Percentiles rank a stretch among this genome's conserved stretches.
phyloP scores from a whole-genome alignment of 2,888 invertebrate genomes.

The Leptopilina drosophilae region DNA sequence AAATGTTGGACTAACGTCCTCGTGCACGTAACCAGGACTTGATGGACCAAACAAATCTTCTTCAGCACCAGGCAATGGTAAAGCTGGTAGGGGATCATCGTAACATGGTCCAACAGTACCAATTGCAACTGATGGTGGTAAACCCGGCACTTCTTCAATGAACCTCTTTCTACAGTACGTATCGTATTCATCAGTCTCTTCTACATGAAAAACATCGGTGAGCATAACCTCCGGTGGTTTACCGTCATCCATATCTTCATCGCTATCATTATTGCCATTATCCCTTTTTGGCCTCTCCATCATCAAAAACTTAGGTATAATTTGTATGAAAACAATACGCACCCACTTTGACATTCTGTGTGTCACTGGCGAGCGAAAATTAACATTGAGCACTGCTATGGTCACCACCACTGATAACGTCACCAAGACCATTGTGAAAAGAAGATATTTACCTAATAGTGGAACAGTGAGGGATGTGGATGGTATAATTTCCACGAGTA shows the following conservation, averaged over 20 bases:
- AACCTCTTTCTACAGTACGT: conserved; percentile 81
- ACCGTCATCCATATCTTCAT: conserved; percentile 62
- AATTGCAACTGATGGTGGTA: conserved; percentile 80
- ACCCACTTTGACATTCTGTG: conserved; percentile 96
- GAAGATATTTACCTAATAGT: conserved; percentile 92
- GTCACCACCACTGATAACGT: conserved; percentile 95
- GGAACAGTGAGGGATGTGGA: conserved; percentile 96
- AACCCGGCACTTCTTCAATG: conserved; percentile 83
- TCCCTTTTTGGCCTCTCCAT: conserved; percentile 93
- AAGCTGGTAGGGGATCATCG: conserved; percentile 84
- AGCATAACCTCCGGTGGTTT: conserved; percentile 82
- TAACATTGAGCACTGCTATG: conserved; percentile 95
- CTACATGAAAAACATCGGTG: conserved; percentile 87
- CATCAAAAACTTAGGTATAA: conserved; percentile 90
- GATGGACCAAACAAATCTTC: conserved; percentile 90
- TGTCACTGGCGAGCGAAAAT: conserved; percentile 94
- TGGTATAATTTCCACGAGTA: conserved; percentile 95
- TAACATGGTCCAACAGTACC: conserved; percentile 78
- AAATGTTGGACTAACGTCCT: conserved; percentile 87
- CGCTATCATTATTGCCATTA: conserved; percentile 81
- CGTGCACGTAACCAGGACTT: conserved; percentile 79
- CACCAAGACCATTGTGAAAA: conserved; percentile 96
- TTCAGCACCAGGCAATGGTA: conserved; percentile 87
- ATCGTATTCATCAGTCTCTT: conserved; percentile 83
- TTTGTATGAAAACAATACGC: conserved; percentile 89